phyloP scores from a whole-genome alignment of 2,888 invertebrate species.

The Phortica magna region DNA sequence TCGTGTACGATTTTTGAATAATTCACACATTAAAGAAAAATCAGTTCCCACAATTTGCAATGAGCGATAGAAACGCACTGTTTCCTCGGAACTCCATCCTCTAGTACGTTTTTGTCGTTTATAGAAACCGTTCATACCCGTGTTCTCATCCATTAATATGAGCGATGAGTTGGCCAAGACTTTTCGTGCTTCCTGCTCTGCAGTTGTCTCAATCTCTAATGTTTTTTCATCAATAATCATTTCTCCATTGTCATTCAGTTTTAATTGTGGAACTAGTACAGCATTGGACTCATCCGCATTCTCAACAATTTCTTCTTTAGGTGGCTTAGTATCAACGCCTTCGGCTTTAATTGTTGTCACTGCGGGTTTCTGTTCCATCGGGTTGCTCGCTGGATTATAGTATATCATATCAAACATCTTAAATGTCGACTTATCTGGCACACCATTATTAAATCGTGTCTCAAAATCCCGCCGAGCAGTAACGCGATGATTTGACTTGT shows the following conservation, averaged over 20 bases:
- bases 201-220: conserved; percentile 84
- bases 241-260: conserved; percentile 91
- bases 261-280: conserved; percentile 89
- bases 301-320: conserved; percentile 48
- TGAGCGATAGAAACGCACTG: conserved; percentile 93
- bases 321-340: conserved; percentile 52
- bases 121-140: conserved; percentile 81
- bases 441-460: conserved; percentile 68
- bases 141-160: conserved; percentile 83
- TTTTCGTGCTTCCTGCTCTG: conserved; percentile 81
- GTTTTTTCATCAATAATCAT: conserved; percentile 92
- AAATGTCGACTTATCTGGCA: conserved; percentile 83
- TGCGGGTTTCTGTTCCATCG: conserved; percentile 81
- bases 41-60: conserved; percentile 94
- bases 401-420: conserved; percentile 96
- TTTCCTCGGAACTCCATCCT: conserved; percentile 88
- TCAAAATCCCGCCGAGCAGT: conserved; percentile 72
- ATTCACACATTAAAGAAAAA: conserved; percentile 91
- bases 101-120: conserved; percentile 83
- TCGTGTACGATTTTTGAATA: conserved; percentile 89
- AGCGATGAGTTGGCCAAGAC: conserved; percentile 83
- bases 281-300: conserved; percentile 59
- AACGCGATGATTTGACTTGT: conserved; percentile 79
- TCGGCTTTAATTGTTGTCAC: conserved; percentile 68
- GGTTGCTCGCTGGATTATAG: conserved; percentile 90